Base-by-base conservation (phyloP, 2,888 invertebrate genomes). In the Rhamphomyia laevipes region DNA sequence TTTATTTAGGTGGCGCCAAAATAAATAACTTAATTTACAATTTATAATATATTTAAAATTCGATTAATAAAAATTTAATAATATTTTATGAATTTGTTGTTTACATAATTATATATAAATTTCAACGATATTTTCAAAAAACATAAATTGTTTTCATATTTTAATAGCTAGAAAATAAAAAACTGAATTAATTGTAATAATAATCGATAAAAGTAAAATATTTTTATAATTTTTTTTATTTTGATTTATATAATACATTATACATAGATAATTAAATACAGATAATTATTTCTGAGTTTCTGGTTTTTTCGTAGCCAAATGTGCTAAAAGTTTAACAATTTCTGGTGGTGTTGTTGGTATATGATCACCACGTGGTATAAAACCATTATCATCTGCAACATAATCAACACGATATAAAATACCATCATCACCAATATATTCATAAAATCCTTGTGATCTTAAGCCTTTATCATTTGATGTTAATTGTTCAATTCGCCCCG, bases 401-500 rank as follows among this genome's bases (percentile, higher is more conserved):
- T 77, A 77, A 48, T 71, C 68, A 21, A 77, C 70, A 2, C 70
- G 67, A 58, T 77, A 74, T 23, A 73, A 65, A 2, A 71, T 62
- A 38, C 76, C 76, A 59, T 77, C 77, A 46, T 78, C 78, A 2
- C 80, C 82, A 1, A 82, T 76, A 61, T 81, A 84, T 57, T 81
- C 77, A 61, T 76, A 83, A 61, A 78, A 82, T 4, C 84, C 84
- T 49, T 71, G 73, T 1, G 81, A 78, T 48, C 75, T 74, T 44
- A 82, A 75, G 2, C 77, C 79, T 52, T 77, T 78, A 2, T 73
- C 73, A 16, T 74, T 73, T 18, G 66, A 59, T 1, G 75, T 72
- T 12, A 72, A 59, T 54, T 74, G 70, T 56, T 78, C 78, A 17
- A 82, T 72, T 58, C 71, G 73, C 17, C 82, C 82, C 4, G 53